Conservation (phyloP, 2,113 vertebrate genomes). For the Puntigrus tetrazona region DNA sequence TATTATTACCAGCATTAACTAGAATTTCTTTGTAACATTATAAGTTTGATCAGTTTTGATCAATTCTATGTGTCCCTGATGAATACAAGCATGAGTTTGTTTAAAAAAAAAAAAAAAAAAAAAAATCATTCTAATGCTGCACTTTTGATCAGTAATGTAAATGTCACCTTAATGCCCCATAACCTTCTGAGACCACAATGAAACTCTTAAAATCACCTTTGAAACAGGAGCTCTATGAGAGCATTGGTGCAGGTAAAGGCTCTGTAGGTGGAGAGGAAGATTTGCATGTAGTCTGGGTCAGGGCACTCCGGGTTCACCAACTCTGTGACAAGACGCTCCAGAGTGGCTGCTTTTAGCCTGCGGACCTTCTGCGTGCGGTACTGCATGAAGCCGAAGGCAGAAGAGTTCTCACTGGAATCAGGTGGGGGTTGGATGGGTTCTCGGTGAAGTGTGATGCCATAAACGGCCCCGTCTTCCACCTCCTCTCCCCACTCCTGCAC, state of each 20-base stretch:
- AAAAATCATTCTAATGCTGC: background rate
- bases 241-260: conserved; percentile 76
- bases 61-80: background rate
- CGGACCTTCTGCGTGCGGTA: conserved; percentile 87
- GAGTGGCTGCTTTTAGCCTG: conserved; percentile 76
- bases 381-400: conserved; percentile 71
- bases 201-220: conserved; percentile 64
- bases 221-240: conserved; percentile 80
- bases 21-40: background rate
- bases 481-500: conserved; percentile 90
- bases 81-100: background rate
- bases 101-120: too few species aligned
- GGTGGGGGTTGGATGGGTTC: conserved; percentile 60
- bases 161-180: background rate
- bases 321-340: conserved; percentile 79
- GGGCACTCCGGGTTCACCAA: conserved; percentile 71
- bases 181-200: background rate
- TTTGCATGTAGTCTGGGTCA: conserved; percentile 74
- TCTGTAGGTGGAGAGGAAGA: conserved; percentile 85
- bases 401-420: conserved; percentile 32
- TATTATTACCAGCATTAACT: too few species aligned
- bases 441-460: conserved; percentile 79
- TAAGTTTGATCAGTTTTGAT: background rate
- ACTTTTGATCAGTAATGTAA: background rate
- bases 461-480: conserved; percentile 82